A percentile compares a stretch with the other conserved stretches of the same genome.
phyloP scores from a whole-genome alignment of 2,888 invertebrate species.

The Neria commutata region DNA sequence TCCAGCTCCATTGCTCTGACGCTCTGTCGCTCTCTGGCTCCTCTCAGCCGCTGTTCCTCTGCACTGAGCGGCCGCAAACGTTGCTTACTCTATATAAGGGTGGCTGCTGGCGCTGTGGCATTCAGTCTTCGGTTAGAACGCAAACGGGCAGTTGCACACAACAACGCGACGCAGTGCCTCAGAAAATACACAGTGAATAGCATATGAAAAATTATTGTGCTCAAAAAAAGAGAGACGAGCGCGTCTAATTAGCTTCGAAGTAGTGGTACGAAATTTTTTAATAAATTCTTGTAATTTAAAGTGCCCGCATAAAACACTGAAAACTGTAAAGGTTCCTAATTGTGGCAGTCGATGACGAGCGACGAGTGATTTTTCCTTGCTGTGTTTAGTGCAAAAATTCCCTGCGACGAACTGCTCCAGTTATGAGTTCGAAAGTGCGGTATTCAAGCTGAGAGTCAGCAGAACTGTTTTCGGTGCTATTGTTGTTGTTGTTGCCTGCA shows the following conservation, averaged over 20 bases:
- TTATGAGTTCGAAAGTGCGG: too few relatives aligned
- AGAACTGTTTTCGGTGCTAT: too few relatives aligned
- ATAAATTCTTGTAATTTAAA: not conserved
- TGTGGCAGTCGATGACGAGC: too few relatives aligned
- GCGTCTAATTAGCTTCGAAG: constrained; percentile 30
- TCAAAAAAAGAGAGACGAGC: constrained; percentile 22
- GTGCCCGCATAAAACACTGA: constrained; percentile 2
- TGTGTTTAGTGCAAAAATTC: too few relatives aligned
- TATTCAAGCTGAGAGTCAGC: too few relatives aligned
- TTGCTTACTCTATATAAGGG: constrained; percentile 47
- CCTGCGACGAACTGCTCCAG: too few relatives aligned
- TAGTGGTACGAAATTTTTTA: constrained; percentile 10
- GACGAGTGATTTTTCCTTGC: too few relatives aligned
- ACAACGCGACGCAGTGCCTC: constrained; percentile 17
- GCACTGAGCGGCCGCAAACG: not conserved
- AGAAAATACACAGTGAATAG: not conserved
- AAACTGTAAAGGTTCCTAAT: constrained; percentile 35
- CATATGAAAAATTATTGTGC: not conserved
- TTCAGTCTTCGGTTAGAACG: constrained; percentile 48
- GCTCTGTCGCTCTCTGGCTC: not conserved
- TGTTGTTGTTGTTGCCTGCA: too few relatives aligned
- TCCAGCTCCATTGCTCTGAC: too few relatives aligned
- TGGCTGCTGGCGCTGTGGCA: constrained; percentile 38
- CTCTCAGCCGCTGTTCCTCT: not conserved
- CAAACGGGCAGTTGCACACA: constrained; percentile 37